Conservation (phyloP, 2,113 vertebrate genomes). For the Bujurquina vittata region DNA sequence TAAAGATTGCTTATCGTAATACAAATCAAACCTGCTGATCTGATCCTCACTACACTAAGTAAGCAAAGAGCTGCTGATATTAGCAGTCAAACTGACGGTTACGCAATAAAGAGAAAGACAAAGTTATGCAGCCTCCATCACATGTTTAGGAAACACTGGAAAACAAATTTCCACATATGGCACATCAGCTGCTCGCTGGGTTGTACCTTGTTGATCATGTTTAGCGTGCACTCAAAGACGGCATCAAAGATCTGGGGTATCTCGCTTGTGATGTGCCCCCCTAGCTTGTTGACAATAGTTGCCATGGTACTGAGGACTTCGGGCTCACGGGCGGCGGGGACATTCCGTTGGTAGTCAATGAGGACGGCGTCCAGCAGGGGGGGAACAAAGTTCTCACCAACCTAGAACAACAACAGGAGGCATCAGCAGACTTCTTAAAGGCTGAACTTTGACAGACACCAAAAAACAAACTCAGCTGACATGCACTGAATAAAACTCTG, state of each 20-base stretch:
- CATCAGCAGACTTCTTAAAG: background rate
- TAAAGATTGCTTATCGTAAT: background rate
- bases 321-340: slow-evolving; percentile 95
- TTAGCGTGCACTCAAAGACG: slow-evolving; percentile 98
- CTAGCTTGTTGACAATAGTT: slow-evolving; percentile 98
- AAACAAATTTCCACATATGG: background rate
- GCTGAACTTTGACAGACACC: background rate
- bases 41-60: background rate
- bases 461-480: background rate
- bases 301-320: slow-evolving; percentile 99
- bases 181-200: background rate
- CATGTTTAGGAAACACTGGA: background rate
- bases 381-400: slow-evolving; percentile 98
- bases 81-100: background rate
- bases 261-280: slow-evolving; percentile 96
- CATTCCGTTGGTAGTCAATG: slow-evolving; percentile 98
- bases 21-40: background rate
- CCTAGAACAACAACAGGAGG: slow-evolving; percentile 75
- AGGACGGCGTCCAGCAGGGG: slow-evolving; percentile 97
- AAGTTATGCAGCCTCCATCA: background rate
- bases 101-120: background rate
- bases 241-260: slow-evolving; percentile 99
- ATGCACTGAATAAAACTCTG: background rate
- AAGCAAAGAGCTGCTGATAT: background rate
- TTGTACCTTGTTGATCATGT: slow-evolving; percentile 98